These are phyloP conservation scores for Autographa gamma DNA, from an alignment of 2,888 invertebrate genomes.

Conservation along the genomic window DNA sequence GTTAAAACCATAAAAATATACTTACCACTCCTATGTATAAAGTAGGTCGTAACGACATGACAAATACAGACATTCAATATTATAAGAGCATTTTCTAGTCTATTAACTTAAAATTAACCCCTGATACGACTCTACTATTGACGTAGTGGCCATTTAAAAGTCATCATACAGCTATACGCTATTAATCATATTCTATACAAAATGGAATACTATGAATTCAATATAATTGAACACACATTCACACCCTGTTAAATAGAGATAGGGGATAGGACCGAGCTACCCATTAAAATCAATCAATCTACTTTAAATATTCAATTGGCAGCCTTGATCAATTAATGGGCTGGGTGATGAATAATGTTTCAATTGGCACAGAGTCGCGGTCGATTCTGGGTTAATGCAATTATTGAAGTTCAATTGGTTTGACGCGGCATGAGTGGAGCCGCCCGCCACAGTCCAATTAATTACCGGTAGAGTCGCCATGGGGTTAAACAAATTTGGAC, in stretches of 20 bases:
- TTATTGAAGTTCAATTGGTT: constrained; percentile 73
- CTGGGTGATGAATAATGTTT: constrained; percentile 57
- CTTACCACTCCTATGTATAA: too few relatives aligned
- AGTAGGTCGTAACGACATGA: too few relatives aligned
- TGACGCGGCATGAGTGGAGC: constrained; percentile 59
- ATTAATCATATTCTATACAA: background rate
- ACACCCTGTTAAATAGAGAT: background rate
- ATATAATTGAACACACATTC: background rate
- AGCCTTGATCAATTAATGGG: constrained; percentile 45
- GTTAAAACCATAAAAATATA: background rate
- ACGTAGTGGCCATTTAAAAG: too few relatives aligned
- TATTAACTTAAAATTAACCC: too few relatives aligned
- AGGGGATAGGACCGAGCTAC: background rate
- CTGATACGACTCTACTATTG: too few relatives aligned
- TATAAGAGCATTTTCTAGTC: too few relatives aligned
- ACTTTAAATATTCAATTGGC: constrained; percentile 55
- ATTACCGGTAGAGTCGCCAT: constrained; percentile 48
- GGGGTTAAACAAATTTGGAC: background rate
- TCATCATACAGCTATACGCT: background rate
- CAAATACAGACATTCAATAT: too few relatives aligned
- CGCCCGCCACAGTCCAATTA: constrained; percentile 64
- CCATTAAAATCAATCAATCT: constrained; percentile 15
- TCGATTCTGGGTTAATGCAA: constrained; percentile 70
- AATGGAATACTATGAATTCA: constrained; percentile 2
- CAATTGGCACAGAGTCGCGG: constrained; percentile 61